A percentile compares a stretch with the other conserved stretches of the same genome.
Evolutionary conservation across 64 coral and sea anemone genomes (phyloP).

Genomic region (Stylophora pistillata): DNA sequence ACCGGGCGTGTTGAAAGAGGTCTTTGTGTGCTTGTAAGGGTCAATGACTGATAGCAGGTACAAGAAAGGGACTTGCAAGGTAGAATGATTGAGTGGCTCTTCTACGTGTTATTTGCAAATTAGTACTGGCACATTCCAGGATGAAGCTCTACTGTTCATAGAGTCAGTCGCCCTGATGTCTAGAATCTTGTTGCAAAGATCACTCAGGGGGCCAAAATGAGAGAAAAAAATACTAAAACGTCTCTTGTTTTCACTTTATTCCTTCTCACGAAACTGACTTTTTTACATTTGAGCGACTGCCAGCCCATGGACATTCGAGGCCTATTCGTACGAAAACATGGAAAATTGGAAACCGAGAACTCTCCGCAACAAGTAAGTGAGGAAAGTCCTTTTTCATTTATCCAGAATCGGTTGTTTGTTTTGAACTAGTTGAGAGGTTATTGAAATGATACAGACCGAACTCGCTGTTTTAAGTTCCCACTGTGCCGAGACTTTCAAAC

Average conservation of each 20-base stretch:
- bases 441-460: background rate
- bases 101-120: background rate
- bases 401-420: background rate
- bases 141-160: too few relatives aligned
- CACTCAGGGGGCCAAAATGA: background rate
- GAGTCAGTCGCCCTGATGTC: background rate
- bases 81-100: background rate
- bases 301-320: background rate
- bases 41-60: background rate
- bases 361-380: background rate
- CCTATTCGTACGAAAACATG: background rate
- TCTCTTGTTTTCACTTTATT: background rate
- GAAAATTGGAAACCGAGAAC: background rate
- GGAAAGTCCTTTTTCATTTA: background rate
- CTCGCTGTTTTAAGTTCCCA: background rate
- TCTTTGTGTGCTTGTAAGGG: background rate
- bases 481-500: background rate
- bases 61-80: background rate
- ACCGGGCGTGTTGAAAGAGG: background rate
- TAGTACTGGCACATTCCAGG: background rate
- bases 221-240: background rate
- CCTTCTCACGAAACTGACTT: background rate
- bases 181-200: background rate
- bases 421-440: background rate
- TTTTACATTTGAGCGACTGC: background rate